Conservation (phyloP, 2,888 invertebrate genomes). For the Tillus elongatus region DNA sequence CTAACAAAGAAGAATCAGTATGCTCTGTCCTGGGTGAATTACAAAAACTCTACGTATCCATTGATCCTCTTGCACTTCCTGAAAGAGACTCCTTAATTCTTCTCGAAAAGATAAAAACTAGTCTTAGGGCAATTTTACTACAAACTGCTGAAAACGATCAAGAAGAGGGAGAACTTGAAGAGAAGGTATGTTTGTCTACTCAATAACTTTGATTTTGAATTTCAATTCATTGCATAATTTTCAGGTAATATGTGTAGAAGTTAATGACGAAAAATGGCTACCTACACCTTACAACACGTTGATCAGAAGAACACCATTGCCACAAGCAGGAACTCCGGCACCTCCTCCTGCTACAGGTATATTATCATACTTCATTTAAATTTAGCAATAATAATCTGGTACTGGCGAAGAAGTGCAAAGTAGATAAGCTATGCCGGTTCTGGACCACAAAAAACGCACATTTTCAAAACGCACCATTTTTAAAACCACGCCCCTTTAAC, state of each 20-base stretch:
- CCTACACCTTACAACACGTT: constrained; percentile 38
- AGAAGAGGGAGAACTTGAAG: constrained; percentile 8
- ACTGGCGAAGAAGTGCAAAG: no score
- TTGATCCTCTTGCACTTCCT: constrained; percentile 25
- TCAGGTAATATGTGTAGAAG: constrained; percentile 15
- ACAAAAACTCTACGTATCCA: constrained; percentile 24
- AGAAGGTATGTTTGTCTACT: constrained; percentile 5
- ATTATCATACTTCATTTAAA: no score
- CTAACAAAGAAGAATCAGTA: constrained; percentile 26
- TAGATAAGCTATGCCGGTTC: no score
- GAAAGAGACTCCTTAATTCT: constrained; percentile 15
- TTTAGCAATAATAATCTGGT: no score
- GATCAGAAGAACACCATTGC: constrained; percentile 34
- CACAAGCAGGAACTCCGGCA: constrained; percentile 33
- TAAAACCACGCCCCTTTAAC: no score
- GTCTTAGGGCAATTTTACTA: no score
- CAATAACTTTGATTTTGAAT: constrained; percentile 6
- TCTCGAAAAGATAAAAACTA: constrained; percentile 8
- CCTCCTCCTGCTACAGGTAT: constrained; percentile 24
- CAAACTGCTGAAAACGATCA: no score
- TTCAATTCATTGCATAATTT: constrained; percentile 10
- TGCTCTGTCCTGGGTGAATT: constrained; percentile 22
- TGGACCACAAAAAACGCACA: no score
- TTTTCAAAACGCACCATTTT: no score
- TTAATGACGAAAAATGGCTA: constrained; percentile 34